These are phyloP conservation scores for Dione vanillae DNA, from an alignment of 2,888 invertebrate genomes.

Conservation along the genomic window DNA sequence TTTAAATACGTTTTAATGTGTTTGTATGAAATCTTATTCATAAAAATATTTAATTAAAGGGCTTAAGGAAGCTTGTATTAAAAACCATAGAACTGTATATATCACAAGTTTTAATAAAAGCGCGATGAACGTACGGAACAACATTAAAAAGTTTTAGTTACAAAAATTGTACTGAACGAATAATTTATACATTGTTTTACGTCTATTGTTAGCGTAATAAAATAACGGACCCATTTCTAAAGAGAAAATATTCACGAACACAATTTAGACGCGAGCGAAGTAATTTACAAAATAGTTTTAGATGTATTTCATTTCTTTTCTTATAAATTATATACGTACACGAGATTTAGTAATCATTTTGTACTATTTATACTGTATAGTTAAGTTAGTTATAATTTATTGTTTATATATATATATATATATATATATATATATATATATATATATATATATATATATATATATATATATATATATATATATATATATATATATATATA, in stretches of 20 bases:
- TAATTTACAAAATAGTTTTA: conserved; percentile 24
- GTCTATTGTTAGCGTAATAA: conserved; percentile 34
- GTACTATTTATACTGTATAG: neutral
- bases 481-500: no score
- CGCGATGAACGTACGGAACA: neutral
- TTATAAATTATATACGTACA: conserved; percentile 19
- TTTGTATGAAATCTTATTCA: neutral
- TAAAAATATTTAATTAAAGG: neutral
- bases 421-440: no score
- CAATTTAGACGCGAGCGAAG: conserved; percentile 28
- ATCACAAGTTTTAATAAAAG: neutral
- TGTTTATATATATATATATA: no score
- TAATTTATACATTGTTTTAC: conserved; percentile 31
- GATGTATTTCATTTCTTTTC: conserved; percentile 18
- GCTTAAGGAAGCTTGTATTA: neutral
- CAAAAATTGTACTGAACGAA: conserved; percentile 29
- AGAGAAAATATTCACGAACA: conserved; percentile 32
- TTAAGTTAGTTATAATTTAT: no score
- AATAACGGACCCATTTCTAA: conserved; percentile 34
- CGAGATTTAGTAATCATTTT: conserved; percentile 1
- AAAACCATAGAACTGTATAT: neutral
- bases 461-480: no score
- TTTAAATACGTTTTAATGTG: neutral
- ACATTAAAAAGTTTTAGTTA: conserved; percentile 18
- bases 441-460: no score